Evolutionary conservation across 2,888 invertebrate species (phyloP), one percentile per base, ranked within the genome.

Genomic region (Melipona beecheii): DNA sequence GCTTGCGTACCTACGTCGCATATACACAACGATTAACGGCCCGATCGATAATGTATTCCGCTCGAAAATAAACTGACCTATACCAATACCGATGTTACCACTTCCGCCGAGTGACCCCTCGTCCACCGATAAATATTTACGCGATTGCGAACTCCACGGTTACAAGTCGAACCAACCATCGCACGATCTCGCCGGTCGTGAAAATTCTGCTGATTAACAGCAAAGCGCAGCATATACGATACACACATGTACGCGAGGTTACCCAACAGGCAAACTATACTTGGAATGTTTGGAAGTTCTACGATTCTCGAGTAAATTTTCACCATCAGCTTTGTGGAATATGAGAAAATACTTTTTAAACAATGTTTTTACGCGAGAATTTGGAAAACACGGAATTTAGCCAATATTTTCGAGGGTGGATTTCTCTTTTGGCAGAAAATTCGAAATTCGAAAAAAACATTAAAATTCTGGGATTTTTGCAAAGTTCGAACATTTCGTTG

Each of bases 81-180:
- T 91, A 91, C 91, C 91, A 93, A 93, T 87, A 86, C 85, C 89
- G 90, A 90, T 90, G 92, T 89, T 92, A 90, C 89, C 89, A 92
- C 92, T 92, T 93, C 92, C 93, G 92, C 89, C 90, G 91, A 91
- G 85, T 92, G 92, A 93, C 92, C 92, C 91, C 90, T 90, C 81
- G 85, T 76, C 64, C 75, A 70, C 71, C 88, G 88, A 93, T 93
- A 92, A 93, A 93, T 93, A 93, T 91, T 92, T 90, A 91, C 91
- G 86, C 89, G 88, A 82, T 87, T 75, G 56, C 68, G 71, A 80
- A 49, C 75, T 43, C 78, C 69, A 24, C 69, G 27, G 31, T 58
- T 43, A 49, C 68, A 75, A 72, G 65, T 50, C 68, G 36, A 58
- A 49, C 56, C 68, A 58, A 21, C n/a, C 76, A 64, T 68, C 77